phyloP scores from a whole-genome alignment of 2,888 invertebrate genomes.

The Leptothorax acervorum region DNA sequence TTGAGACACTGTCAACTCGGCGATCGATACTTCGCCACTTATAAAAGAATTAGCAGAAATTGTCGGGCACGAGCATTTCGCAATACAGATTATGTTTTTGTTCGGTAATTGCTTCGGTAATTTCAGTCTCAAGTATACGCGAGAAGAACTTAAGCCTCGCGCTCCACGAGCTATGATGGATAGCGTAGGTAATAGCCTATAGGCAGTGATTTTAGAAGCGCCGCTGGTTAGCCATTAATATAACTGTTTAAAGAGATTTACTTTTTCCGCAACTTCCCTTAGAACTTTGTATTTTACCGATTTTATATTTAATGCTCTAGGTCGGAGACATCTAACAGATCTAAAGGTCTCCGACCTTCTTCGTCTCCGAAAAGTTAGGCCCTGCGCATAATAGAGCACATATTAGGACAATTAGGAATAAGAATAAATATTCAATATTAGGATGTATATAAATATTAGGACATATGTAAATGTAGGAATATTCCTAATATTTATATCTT shows the following conservation, averaged over 20 bases:
- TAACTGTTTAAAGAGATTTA: conserved; percentile 60
- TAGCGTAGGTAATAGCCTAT: conserved; percentile 64
- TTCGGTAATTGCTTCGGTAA: neutral
- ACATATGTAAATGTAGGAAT: too few species aligned
- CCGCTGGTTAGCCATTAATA: conserved; percentile 69
- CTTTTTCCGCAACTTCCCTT: neutral
- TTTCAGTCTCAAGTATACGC: conserved; percentile 13
- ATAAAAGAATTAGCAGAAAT: neutral
- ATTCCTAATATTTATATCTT: too few species aligned
- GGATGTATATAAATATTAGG: too few species aligned
- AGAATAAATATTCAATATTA: too few species aligned
- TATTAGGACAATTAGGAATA: too few species aligned
- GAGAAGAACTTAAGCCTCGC: neutral
- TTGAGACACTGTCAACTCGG: neutral
- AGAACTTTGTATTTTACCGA: neutral
- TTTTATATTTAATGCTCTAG: neutral
- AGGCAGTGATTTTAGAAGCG: conserved; percentile 71
- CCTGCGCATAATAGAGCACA: too few species aligned
- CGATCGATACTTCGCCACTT: neutral
- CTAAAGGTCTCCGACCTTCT: neutral
- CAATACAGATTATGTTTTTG: neutral
- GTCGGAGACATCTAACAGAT: neutral
- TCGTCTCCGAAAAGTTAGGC: neutral
- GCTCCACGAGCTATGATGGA: conserved; percentile 64
- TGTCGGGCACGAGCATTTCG: neutral